These are phyloP conservation scores for Xenopus borealis DNA, from an alignment of 2,113 vertebrate genomes.

Conservation along the genomic window DNA sequence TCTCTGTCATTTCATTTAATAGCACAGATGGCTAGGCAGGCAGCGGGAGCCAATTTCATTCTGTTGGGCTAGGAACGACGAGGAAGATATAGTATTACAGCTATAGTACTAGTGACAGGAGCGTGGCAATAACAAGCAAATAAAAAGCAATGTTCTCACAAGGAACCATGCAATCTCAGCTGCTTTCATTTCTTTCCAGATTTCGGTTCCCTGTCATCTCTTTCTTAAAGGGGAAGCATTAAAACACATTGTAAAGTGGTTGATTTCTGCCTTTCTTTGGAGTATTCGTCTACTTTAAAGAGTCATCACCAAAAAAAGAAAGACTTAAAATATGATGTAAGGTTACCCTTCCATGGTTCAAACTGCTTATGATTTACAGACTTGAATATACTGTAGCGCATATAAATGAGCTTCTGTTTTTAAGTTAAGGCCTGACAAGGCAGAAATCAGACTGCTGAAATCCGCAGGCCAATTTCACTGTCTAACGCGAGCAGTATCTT, in stretches of 20 bases:
- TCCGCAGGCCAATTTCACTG: too few species aligned
- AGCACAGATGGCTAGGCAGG: slow-evolving; percentile 36
- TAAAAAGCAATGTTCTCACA: slow-evolving; percentile 40
- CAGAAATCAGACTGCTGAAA: too few species aligned
- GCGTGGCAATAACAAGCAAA: slow-evolving; percentile 37
- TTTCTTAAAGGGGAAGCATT: slow-evolving; percentile 6
- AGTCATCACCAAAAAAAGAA: too few species aligned
- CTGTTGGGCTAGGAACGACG: slow-evolving; percentile 25
- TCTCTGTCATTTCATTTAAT: slow-evolving; percentile 44
- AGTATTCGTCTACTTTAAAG: too few species aligned
- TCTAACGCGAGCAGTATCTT: too few species aligned
- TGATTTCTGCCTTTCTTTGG: too few species aligned
- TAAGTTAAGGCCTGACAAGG: too few species aligned
- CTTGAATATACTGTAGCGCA: too few species aligned
- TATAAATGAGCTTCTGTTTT: too few species aligned
- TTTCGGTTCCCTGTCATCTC: slow-evolving; percentile 15
- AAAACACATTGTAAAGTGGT: not conserved
- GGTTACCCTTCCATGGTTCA: too few species aligned
- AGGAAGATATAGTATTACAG: slow-evolving; percentile 28
- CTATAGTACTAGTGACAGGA: slow-evolving; percentile 37
- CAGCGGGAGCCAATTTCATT: slow-evolving; percentile 35
- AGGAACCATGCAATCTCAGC: slow-evolving; percentile 17
- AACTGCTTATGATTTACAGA: too few species aligned
- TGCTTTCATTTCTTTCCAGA: slow-evolving; percentile 9
- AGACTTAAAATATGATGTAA: too few species aligned